These are phyloP conservation scores for Lepidothrix coronata DNA, from an alignment of 2,113 vertebrate species.

Conservation along the genomic window DNA sequence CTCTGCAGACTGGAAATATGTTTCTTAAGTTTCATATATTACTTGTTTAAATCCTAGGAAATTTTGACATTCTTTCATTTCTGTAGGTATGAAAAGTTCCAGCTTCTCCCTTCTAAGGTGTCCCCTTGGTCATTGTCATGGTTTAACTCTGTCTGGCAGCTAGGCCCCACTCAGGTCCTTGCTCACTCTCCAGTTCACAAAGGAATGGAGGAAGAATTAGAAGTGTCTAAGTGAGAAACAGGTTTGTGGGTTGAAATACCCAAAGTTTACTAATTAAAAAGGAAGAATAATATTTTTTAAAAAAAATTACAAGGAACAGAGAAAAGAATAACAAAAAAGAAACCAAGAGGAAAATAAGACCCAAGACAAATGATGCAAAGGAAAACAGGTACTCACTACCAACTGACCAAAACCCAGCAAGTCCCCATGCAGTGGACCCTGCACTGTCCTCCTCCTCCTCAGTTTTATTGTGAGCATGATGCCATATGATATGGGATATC, in stretches of 20 bases:
- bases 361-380: no score
- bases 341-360: no score
- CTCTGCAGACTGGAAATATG: not conserved
- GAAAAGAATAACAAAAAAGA: not conserved
- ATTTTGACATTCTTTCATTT: not conserved
- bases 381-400: no score
- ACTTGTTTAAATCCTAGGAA: not conserved
- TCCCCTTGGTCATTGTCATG: not conserved
- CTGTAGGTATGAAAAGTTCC: not conserved
- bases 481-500: no score
- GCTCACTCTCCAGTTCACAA: rapidly evolving
- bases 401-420: no score
- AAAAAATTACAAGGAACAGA: not conserved
- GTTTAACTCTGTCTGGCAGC: not conserved
- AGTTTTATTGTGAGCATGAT: no score
- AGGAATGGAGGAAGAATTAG: not conserved
- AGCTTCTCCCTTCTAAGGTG: not conserved
- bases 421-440: no score
- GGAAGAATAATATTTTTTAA: not conserved
- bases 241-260: not conserved
- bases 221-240: not conserved
- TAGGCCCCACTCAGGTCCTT: not conserved
- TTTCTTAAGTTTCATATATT: not conserved
- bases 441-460: no score
- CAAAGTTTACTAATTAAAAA: not conserved